A percentile compares a stretch with the other conserved stretches of the same genome.
Conservation (phyloP, 1,140 invertebrate genomes). For the Eurosta solidaginis region DNA sequence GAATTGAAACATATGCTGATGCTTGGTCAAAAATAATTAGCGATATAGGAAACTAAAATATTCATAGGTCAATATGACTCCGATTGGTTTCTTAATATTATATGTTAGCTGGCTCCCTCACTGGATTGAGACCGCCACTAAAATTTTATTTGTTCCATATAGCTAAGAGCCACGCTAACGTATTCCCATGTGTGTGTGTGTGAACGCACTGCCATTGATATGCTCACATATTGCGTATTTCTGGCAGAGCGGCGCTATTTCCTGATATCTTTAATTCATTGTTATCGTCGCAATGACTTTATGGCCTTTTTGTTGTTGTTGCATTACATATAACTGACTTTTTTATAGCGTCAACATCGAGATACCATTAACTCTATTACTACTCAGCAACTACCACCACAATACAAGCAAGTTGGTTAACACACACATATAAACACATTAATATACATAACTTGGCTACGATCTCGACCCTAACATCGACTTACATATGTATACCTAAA, state of each 20-base stretch:
- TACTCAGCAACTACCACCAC: background rate
- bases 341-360: slow-evolving; percentile 16
- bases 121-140: too few relatives aligned
- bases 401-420: background rate
- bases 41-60: too few relatives aligned
- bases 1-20: too few relatives aligned
- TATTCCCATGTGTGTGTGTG: background rate
- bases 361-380: background rate
- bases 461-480: background rate
- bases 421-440: background rate
- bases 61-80: too few relatives aligned
- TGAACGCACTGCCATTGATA: slow-evolving; percentile 8
- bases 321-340: slow-evolving; percentile 19
- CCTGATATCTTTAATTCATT: slow-evolving; percentile 23
- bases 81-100: too few relatives aligned
- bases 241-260: slow-evolving; percentile 6
- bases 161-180: too few relatives aligned
- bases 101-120: too few relatives aligned
- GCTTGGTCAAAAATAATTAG: too few relatives aligned
- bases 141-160: too few relatives aligned
- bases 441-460: background rate
- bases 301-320: background rate
- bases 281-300: slow-evolving; percentile 17
- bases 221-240: slow-evolving; percentile 12
- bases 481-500: too few relatives aligned